Conservation (phyloP, 2,797 vertebrate species). For the Sternarchorhynchus goeldii region DNA sequence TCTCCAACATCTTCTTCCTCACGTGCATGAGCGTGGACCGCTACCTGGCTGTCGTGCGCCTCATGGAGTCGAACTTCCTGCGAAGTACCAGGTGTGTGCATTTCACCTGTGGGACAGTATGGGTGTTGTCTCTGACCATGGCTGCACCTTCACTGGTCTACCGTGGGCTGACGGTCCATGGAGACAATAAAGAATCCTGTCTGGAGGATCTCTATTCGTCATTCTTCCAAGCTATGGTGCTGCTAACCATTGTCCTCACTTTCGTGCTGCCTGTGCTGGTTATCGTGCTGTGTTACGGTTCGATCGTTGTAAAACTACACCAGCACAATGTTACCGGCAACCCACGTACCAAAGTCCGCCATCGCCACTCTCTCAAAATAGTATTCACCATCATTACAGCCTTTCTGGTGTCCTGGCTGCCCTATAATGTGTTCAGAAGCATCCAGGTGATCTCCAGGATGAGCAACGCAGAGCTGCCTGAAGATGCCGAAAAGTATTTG, state of each 20-base stretch:
- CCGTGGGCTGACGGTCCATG: conserved; percentile 53
- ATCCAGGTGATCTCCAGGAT: conserved; percentile 64
- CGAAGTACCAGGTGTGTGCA: conserved; percentile 67
- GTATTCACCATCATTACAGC: conserved; percentile 79
- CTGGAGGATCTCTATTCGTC: conserved; percentile 60
- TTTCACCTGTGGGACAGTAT: conserved; percentile 70
- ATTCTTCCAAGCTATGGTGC: conserved; percentile 66
- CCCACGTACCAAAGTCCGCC: conserved; percentile 64
- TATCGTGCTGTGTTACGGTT: conserved; percentile 81
- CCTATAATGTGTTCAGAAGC: conserved; percentile 79
- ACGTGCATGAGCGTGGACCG: conserved; percentile 87
- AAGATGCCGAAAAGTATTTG: conserved; percentile 49
- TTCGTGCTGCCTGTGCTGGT: conserved; percentile 79
- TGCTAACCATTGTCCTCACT: conserved; percentile 75
- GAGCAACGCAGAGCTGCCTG: conserved; percentile 35
- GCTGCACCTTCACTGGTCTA: conserved; percentile 75
- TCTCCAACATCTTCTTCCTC: conserved; percentile 87
- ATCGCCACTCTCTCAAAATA: conserved; percentile 80
- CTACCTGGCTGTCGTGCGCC: conserved; percentile 82
- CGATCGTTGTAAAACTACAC: conserved; percentile 75
- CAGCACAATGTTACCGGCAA: conserved; percentile 61
- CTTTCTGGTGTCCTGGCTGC: conserved; percentile 87
- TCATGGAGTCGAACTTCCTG: conserved; percentile 71
- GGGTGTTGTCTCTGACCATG: conserved; percentile 75
- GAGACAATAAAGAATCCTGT: conserved; percentile 51